A percentile compares a stretch with the other conserved stretches of the same genome.
Conservation (phyloP, 2,797 vertebrate species). For the Spinus olivaceus region DNA sequence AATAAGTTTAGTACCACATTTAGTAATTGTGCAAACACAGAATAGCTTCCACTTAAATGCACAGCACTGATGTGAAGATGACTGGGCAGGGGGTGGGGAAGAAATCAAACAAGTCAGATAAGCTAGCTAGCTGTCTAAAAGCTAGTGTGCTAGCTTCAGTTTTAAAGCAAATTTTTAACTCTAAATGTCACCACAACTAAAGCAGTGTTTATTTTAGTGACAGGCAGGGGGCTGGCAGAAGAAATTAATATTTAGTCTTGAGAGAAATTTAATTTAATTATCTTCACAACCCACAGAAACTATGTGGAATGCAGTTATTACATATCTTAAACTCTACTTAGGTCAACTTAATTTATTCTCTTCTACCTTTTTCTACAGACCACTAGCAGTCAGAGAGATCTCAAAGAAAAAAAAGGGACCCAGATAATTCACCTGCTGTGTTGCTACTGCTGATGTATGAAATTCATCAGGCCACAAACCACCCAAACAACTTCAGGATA, state of each 20-base stretch:
- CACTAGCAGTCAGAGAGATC: not conserved
- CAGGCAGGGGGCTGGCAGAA: not conserved
- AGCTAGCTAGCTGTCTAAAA: not conserved
- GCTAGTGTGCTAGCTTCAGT: not conserved
- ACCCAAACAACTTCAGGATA: not conserved
- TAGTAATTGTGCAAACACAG: not conserved
- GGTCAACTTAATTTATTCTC: not conserved
- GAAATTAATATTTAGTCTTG: not conserved
- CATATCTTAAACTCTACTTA: not conserved
- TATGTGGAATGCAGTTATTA: not conserved
- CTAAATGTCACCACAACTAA: not conserved
- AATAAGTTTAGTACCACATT: not conserved
- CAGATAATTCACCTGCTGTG: not conserved
- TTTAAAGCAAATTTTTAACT: not conserved
- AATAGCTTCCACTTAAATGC: not conserved
- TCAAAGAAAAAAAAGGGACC: accelerated
- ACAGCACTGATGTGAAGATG: accelerated
- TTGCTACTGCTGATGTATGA: not conserved
- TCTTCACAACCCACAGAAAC: not conserved
- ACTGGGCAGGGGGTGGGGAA: not conserved
- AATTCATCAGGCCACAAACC: not conserved
- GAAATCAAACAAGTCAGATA: not conserved
- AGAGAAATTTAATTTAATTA: not conserved
- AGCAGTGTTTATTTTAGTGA: not conserved
- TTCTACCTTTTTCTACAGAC: not conserved